phyloP scores from a whole-genome alignment of 2,797 vertebrate genomes.

The Sebastolobus altivelis region DNA sequence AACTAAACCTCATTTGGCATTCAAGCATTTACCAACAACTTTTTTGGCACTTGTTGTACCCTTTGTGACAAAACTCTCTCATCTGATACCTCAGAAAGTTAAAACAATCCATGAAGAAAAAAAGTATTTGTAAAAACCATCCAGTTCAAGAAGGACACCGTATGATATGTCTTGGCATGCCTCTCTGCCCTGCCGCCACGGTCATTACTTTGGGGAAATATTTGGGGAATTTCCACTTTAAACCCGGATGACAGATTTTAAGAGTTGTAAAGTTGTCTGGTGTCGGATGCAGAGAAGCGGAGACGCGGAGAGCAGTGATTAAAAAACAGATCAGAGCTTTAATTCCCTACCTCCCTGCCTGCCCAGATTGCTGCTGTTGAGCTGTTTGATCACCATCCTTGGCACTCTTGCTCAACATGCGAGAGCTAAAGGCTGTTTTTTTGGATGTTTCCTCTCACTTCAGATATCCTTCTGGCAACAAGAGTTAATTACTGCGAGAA shows the following conservation, averaged over 20 bases:
- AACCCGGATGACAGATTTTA: conserved; percentile 71
- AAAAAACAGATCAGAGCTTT: conserved; percentile 82
- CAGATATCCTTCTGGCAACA: conserved; percentile 59
- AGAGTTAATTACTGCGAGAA: conserved; percentile 68
- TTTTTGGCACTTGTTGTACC: background rate
- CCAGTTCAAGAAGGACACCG: conserved; percentile 28
- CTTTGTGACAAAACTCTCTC: background rate
- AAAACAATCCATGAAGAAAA: background rate
- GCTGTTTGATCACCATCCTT: conserved; percentile 79
- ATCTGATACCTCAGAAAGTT: conserved; percentile 3
- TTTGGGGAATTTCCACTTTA: conserved; percentile 77
- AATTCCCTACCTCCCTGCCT: conserved; percentile 75
- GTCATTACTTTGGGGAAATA: conserved; percentile 67
- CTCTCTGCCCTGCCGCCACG: conserved; percentile 41
- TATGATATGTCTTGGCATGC: conserved; percentile 51
- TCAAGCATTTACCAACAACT: background rate
- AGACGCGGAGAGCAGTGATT: conserved; percentile 79
- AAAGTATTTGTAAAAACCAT: conserved; percentile 1
- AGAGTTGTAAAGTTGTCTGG: conserved; percentile 64
- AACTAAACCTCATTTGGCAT: conserved; percentile 1
- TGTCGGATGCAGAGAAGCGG: conserved; percentile 75
- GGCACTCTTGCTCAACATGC: conserved; percentile 60
- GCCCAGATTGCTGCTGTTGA: conserved; percentile 75
- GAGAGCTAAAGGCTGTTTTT: conserved; percentile 63
- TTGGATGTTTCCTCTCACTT: conserved; percentile 61